Evolutionary conservation across 2,888 invertebrate genomes (phyloP), one percentile per base, ranked within the genome.

Genomic region (Temnothorax unifasciatus): DNA sequence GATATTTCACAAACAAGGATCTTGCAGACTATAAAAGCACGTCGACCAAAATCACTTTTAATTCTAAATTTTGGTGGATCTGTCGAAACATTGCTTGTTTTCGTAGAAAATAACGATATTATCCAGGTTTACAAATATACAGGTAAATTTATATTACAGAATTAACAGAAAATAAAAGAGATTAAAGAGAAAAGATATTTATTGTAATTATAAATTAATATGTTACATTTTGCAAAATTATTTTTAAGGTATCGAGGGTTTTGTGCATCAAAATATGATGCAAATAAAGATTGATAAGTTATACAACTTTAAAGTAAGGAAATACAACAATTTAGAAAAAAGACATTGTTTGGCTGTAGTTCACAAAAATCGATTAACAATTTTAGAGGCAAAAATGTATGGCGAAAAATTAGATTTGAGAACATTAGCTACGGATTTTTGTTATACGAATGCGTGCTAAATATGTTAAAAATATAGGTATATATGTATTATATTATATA

Each of bases 11-110:
- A 92, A 18, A 96, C 95, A 3, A 95, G 94, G 68, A 89, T 96
- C 25, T 95, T 96, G 86, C 96, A 96, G 88, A 95, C 95, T 71
- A 94, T 97, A 76, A 89, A 94, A 6, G 94, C 95, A 0, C 93
- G 94, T 6, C 95, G 95, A 84, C 96, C 96, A 5, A 95, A 95
- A 21, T 95, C 95, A 2, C 92, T 96, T 69, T 64, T 83, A 0
- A 25, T 92, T 3, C 64, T 94, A 0, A 91, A 92, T 87, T 93
- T 94, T 44, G 91, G 92, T 25, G 88, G 88, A 8, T 84, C 84
- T 9, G 21, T 91, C 1, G 93, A 94, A 84, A 93, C 90, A 29
- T 86, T 94, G 13, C 82, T 94, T 13, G 85, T 94, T 38, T 93
- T 93, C 66, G 63, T 90, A 0, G 93, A 94, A 79, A 92, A 93